These are phyloP conservation scores for Pseudochromis fuscus DNA, from an alignment of 2,797 vertebrate genomes.

Conservation along the genomic window DNA sequence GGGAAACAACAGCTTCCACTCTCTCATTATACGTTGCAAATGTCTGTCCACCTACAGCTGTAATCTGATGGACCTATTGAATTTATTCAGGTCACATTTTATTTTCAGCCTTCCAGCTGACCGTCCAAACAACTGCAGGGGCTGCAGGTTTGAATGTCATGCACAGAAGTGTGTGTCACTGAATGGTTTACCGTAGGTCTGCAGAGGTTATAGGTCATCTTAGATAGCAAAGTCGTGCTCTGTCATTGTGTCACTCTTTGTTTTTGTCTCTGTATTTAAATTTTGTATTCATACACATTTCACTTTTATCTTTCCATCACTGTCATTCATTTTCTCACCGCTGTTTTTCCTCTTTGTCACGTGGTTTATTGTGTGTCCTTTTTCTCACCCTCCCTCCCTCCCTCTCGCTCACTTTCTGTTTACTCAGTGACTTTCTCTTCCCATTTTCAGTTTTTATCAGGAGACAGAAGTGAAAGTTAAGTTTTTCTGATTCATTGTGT, in stretches of 20 bases:
- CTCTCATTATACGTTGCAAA: conserved; percentile 50
- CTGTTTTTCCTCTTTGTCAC: neutral
- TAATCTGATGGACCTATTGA: conserved; percentile 61
- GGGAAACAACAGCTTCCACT: conserved; percentile 47
- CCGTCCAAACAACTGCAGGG: conserved; percentile 16
- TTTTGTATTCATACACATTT: conserved; percentile 5
- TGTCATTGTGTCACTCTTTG: conserved; percentile 23
- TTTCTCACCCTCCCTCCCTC: conserved; percentile 2
- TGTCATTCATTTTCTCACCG: conserved; percentile 19
- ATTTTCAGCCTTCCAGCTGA: conserved; percentile 35
- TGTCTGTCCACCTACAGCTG: conserved; percentile 43
- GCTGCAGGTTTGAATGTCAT: conserved; percentile 47
- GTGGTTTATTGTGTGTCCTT: neutral
- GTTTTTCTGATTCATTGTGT: neutral
- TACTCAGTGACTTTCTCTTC: conserved; percentile 59
- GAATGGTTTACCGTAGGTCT: neutral
- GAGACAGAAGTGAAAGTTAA: conserved; percentile 58
- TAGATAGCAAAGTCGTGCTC: neutral
- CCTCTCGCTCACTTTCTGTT: conserved; percentile 30
- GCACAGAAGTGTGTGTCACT: neutral
- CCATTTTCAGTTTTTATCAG: conserved; percentile 34
- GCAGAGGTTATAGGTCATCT: conserved; percentile 33
- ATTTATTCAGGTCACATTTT: conserved; percentile 40
- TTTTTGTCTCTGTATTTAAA: conserved; percentile 1
- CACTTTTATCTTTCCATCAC: neutral